Percentiles rank a stretch among this genome's conserved stretches.
phyloP scores from a whole-genome alignment of 2,888 invertebrate species.

The Cephus runcator region DNA sequence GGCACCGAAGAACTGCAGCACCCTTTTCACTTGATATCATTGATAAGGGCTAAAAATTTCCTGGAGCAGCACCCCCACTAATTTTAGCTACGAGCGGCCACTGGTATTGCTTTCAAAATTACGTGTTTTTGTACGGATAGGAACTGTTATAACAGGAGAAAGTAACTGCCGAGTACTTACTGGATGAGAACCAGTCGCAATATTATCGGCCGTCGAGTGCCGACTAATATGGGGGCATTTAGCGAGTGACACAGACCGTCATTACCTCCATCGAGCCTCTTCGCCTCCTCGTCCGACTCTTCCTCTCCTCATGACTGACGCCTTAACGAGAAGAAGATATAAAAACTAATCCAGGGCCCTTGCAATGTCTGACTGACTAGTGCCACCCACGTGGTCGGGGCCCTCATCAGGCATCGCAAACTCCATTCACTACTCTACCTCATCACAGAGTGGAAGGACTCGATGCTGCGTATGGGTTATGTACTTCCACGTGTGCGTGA shows the following conservation, averaged over 20 bases:
- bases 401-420: not conserved
- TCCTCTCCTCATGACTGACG: conserved; percentile 4
- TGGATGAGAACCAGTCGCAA: conserved; percentile 25
- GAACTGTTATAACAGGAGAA: not conserved
- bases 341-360: conserved; percentile 41
- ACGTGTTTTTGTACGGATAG: not conserved
- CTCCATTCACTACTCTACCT: not conserved
- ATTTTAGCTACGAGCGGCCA: too few species aligned
- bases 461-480: not conserved
- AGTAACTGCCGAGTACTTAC: conserved; percentile 1
- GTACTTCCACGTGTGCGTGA: not conserved
- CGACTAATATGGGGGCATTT: conserved; percentile 34
- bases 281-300: conserved; percentile 8
- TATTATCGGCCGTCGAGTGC: conserved; percentile 25
- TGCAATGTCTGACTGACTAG: conserved; percentile 25
- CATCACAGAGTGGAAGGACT: not conserved
- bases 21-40: too few species aligned
- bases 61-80: too few species aligned
- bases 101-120: not conserved
- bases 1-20: too few species aligned
- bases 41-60: too few species aligned
- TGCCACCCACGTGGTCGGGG: conserved; percentile 45
- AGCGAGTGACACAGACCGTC: conserved; percentile 34
- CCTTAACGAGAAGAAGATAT: conserved; percentile 28
- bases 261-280: conserved; percentile 27